Evolutionary conservation across 2,888 invertebrate genomes (phyloP), one percentile per base, ranked within the genome.

Genomic region (Xestobium rufovillosum): DNA sequence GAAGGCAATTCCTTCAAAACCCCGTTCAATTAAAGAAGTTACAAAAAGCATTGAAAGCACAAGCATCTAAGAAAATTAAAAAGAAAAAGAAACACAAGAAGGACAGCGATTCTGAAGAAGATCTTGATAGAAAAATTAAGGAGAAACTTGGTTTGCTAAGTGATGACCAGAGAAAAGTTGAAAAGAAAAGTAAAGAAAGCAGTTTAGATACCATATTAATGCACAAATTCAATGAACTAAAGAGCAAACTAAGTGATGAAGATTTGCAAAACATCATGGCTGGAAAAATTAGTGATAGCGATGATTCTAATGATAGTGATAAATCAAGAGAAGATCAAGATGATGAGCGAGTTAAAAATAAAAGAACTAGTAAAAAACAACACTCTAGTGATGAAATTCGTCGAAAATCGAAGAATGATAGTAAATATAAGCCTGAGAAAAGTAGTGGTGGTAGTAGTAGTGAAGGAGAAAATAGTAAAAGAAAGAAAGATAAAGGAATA

Each of bases 1-100:
- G 86, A 26, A 79, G 82, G 40, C 83, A 87, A 40, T 69, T 96
- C 19, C 63, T 96, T 3, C 86, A 90, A 52, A 96, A 96, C 71
- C 95, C 95, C 1, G 76, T 95, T 0, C 89, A 89, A 63, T 68
- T 96, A 48, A 90, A 89, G 48, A 82, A 84, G 55, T 68, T 96
- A 1, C 80, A 90, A 51, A 79, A 87, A 56, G 70, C 90, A 53
- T 75, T 92, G 42, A 72, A 77, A 54, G 70, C 69, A 31, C 72
- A 72, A 55, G 63, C 69, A 44, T 56, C 52, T 27, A 74, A 75
- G 51, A 67, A 60, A 48, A 72, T 64, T 50, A 74, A 69, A 55
- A 73, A 69, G 49, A 68, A 63, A 51, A 68, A 62, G 28, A 65
- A 60, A 35, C 50, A 54, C 51, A 26, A 59, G 59, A 54, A 57